Evolutionary conservation across 1,140 invertebrate genomes (phyloP).

Genomic region (Cyclargus thomasi): DNA sequence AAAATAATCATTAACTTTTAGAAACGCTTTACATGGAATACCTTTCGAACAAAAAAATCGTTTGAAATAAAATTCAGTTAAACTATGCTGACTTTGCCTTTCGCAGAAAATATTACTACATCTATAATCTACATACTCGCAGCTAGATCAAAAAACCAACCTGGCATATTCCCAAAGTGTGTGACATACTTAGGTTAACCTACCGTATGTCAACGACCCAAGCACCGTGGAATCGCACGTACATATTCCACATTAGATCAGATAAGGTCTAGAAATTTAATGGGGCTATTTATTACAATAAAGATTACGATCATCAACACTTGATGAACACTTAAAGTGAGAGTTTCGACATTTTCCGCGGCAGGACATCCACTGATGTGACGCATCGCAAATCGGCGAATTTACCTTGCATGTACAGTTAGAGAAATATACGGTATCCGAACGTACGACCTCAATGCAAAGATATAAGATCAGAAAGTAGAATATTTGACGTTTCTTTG

Average conservation of each 20-base stretch:
- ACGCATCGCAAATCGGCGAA: neutral
- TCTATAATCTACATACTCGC: neutral
- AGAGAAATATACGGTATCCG: too few species aligned
- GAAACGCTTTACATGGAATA: too few species aligned
- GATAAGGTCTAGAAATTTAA: constrained; percentile 25
- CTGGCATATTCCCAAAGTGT: constrained; percentile 30
- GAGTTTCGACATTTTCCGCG: neutral
- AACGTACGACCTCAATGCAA: too few species aligned
- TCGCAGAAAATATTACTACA: neutral
- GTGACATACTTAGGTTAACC: constrained; percentile 20
- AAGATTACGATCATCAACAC: constrained; percentile 20
- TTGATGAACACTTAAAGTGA: neutral
- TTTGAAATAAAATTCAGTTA: neutral
- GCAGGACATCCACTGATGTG: neutral
- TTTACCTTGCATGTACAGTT: neutral
- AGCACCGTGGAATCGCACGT: constrained; percentile 22
- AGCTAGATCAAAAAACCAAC: constrained; percentile 26
- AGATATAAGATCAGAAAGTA: too few species aligned
- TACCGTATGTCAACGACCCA: constrained; percentile 28
- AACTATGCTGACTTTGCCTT: neutral
- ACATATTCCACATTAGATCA: constrained; percentile 24
- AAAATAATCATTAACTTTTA: too few species aligned
- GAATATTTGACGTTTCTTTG: too few species aligned
- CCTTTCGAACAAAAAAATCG: neutral
- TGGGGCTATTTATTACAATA: constrained; percentile 22